Percentiles rank a stretch among this genome's conserved stretches.
Evolutionary conservation across 2,797 vertebrate genomes (phyloP).

Genomic region (Malurus splendens): DNA sequence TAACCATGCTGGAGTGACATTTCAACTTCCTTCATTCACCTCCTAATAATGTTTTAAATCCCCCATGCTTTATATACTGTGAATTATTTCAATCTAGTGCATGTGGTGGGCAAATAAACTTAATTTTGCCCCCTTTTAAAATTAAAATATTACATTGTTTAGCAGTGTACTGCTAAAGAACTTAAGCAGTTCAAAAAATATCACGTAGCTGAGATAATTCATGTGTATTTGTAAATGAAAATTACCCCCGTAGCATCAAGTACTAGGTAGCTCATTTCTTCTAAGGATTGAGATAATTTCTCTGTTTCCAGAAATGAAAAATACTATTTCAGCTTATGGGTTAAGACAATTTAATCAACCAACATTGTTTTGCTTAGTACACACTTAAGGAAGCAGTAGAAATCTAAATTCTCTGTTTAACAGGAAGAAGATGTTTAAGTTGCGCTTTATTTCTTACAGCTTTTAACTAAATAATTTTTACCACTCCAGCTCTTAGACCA

Average conservation of each 20-base stretch:
- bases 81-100: not conserved
- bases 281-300: not conserved
- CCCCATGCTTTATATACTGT: rapidly evolving
- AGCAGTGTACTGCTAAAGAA: not conserved
- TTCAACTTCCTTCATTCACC: not conserved
- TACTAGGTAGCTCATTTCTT: not conserved
- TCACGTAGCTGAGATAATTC: not conserved
- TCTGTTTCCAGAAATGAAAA: not conserved
- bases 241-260: not conserved
- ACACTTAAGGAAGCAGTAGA: not conserved
- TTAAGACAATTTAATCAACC: not conserved
- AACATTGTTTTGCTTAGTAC: not conserved
- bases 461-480: not conserved
- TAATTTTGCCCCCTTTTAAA: not conserved
- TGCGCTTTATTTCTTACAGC: not conserved
- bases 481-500: not conserved
- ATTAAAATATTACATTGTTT: too few relatives aligned
- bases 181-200: rapidly evolving
- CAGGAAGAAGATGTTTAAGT: not conserved
- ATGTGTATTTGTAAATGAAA: not conserved
- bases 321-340: not conserved
- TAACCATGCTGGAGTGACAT: rapidly evolving
- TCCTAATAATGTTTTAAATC: not conserved
- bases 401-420: not conserved
- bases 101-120: not conserved